These are phyloP conservation scores for Caenorhabditis tropicalis DNA, from an alignment of 1,140 invertebrate genomes.

Conservation along the genomic window DNA sequence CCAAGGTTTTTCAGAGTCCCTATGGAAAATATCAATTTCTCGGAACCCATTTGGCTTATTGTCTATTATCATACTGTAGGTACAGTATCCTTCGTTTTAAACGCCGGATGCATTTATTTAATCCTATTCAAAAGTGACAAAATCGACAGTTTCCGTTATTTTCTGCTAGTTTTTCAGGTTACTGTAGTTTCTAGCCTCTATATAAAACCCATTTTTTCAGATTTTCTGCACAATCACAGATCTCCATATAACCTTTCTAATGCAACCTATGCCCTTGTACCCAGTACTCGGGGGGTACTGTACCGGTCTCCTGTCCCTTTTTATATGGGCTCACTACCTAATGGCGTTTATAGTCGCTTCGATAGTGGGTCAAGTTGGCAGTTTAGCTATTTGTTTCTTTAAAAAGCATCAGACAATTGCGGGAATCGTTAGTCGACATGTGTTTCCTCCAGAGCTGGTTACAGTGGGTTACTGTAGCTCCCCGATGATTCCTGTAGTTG, in stretches of 20 bases:
- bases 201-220: not conserved
- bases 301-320: not conserved
- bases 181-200: no score
- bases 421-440: not conserved
- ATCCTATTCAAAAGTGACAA: constrained; percentile 4
- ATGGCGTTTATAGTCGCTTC: not conserved
- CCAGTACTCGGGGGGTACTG: not conserved
- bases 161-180: not conserved
- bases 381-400: not conserved
- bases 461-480: no score
- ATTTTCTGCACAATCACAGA: not conserved
- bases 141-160: not conserved
- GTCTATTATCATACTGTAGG: not conserved
- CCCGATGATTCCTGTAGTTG: not conserved
- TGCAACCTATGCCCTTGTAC: not conserved
- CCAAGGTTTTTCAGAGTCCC: not conserved
- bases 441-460: not conserved
- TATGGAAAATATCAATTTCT: not conserved
- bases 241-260: not conserved
- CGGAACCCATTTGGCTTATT: not conserved
- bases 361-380: not conserved
- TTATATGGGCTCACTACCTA: not conserved
- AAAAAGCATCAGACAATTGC: not conserved
- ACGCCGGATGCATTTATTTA: not conserved
- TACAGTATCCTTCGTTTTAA: not conserved